Percentiles rank a stretch among this genome's conserved stretches.
These are phyloP conservation scores for Anniella stebbinsi DNA, from an alignment of 2,797 vertebrate genomes.

Conservation along the genomic window DNA sequence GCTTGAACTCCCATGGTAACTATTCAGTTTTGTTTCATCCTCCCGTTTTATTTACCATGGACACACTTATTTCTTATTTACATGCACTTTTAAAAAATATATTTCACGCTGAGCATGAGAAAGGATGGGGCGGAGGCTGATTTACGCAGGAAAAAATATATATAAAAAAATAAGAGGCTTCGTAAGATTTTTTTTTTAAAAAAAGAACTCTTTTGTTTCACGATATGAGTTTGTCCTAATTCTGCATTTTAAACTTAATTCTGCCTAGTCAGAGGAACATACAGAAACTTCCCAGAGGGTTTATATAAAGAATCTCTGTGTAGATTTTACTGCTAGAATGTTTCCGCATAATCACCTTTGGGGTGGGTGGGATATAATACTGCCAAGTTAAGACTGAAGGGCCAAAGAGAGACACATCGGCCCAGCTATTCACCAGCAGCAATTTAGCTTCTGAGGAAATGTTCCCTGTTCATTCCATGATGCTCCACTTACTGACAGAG, in stretches of 20 bases:
- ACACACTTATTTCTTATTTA: background rate
- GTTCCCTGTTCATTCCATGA: constrained; percentile 38
- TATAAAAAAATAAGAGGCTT: background rate
- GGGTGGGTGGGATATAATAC: no score
- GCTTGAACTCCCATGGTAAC: background rate
- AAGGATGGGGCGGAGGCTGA: background rate
- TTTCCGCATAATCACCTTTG: background rate
- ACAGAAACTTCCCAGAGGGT: background rate
- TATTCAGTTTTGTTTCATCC: background rate
- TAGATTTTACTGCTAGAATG: background rate
- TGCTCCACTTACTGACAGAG: constrained; percentile 40
- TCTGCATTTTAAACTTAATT: background rate
- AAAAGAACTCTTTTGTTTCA: background rate
- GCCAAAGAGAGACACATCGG: background rate
- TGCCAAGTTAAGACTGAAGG: constrained; percentile 6
- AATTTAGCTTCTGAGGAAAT: constrained; percentile 45
- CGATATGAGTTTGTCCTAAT: fast-evolving
- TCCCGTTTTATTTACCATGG: background rate
- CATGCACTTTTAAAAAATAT: background rate
- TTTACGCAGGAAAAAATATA: background rate
- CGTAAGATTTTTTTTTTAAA: no score
- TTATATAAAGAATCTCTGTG: fast-evolving
- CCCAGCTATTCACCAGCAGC: background rate
- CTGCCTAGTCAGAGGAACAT: background rate
- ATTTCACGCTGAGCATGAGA: no score